Percentiles rank a stretch among this genome's conserved stretches.
phyloP scores from a whole-genome alignment of 2,888 invertebrate genomes.

The Vandiemenella viatica region DNA sequence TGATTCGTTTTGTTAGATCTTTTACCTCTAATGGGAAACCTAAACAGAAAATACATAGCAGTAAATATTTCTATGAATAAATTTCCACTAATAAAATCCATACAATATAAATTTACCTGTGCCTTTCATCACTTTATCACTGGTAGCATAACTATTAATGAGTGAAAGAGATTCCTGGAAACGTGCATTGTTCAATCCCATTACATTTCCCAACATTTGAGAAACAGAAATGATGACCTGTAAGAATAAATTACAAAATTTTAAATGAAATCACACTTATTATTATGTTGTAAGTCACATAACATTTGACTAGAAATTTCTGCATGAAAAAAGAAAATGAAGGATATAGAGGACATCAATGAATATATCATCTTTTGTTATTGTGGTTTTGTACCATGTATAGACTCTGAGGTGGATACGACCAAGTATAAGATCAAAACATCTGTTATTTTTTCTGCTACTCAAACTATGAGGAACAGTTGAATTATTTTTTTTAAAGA shows the following conservation, averaged over 20 bases:
- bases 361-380: too few species aligned
- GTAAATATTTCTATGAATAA: not conserved
- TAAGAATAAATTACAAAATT: slow-evolving; percentile 18
- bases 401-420: too few species aligned
- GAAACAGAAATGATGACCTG: slow-evolving; percentile 91
- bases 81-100: not conserved
- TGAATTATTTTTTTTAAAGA: too few species aligned
- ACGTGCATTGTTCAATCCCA: slow-evolving; percentile 81
- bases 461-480: too few species aligned
- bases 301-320: too few species aligned
- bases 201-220: slow-evolving; percentile 77
- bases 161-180: slow-evolving; percentile 87
- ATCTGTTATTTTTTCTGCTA: too few species aligned
- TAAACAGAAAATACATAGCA: slow-evolving; percentile 23
- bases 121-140: slow-evolving; percentile 88
- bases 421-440: too few species aligned
- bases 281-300: too few species aligned
- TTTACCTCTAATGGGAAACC: slow-evolving; percentile 81
- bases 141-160: slow-evolving; percentile 83
- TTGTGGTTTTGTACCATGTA: too few species aligned
- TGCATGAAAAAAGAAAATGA: too few species aligned
- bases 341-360: too few species aligned
- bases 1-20: slow-evolving; percentile 80
- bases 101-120: slow-evolving; percentile 40
- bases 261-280: too few species aligned